Conservation (phyloP, 2,113 vertebrate genomes). For the Lipophrys pholis region DNA sequence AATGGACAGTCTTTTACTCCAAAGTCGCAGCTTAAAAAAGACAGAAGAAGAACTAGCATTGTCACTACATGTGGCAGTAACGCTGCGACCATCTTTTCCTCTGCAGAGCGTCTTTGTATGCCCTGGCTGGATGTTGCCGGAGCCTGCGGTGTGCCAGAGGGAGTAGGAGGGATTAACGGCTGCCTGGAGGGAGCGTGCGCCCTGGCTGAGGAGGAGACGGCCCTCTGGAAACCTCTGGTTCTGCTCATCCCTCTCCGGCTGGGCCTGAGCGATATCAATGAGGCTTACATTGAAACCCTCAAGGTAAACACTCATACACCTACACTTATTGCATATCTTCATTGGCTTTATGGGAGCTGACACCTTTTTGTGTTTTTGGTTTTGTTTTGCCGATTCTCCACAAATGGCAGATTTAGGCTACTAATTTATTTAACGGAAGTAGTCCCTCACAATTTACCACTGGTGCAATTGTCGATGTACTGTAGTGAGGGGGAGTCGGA, state of each 20-base stretch:
- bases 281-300: constrained; percentile 95
- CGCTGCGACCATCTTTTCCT: not conserved
- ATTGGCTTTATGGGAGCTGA: too few relatives aligned
- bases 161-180: constrained; percentile 70
- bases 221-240: constrained; percentile 92
- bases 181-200: constrained; percentile 87
- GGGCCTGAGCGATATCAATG: constrained; percentile 96
- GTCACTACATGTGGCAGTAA: not conserved
- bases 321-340: too few relatives aligned
- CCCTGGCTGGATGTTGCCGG: constrained; percentile 77
- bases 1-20: not conserved
- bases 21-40: not conserved
- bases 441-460: not conserved
- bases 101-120: constrained; percentile 91
- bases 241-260: constrained; percentile 97
- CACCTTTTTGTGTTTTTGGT: too few relatives aligned
- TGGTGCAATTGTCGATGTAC: not conserved
- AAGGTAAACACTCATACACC: constrained; percentile 84
- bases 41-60: not conserved
- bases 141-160: constrained; percentile 70
- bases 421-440: not conserved
- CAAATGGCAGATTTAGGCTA: not conserved
- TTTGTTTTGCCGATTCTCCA: not conserved
- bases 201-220: constrained; percentile 75
- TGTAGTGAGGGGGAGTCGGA: not conserved